These are phyloP conservation scores for Globodera rostochiensis DNA, from an alignment of 1,140 invertebrate genomes.

Conservation along the genomic window DNA sequence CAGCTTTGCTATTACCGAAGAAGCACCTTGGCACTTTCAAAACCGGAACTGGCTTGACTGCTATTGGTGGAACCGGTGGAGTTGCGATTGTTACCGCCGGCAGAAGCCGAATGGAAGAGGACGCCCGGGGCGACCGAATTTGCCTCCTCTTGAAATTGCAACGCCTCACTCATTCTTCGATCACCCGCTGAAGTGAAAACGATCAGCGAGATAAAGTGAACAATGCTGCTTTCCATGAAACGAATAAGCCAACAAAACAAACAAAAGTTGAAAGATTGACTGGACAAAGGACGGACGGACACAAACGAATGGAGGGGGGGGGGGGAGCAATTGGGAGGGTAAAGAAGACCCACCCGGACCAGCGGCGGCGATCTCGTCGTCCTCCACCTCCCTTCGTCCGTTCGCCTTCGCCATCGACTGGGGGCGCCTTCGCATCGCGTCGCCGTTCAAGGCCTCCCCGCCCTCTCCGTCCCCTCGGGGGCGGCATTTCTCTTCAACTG, in stretches of 20 bases:
- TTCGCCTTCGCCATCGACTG: conserved; percentile 12
- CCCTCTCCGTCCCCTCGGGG: neutral
- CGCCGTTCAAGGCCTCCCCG: conserved; percentile 13
- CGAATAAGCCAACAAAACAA: neutral
- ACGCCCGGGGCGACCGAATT: neutral
- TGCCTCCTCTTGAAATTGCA: neutral
- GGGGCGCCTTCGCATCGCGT: neutral
- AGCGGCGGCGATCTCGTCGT: neutral
- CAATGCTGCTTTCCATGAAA: no score
- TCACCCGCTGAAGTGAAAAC: neutral
- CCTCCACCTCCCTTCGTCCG: conserved; percentile 1
- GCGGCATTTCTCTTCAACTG: neutral
- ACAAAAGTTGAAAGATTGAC: neutral
- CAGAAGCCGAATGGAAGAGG: conserved; percentile 1
- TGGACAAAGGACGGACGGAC: neutral
- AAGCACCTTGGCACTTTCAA: conserved; percentile 46
- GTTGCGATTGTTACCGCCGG: conserved; percentile 37
- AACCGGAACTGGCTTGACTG: conserved; percentile 48
- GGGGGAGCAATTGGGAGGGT: neutral
- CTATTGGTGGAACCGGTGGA: conserved; percentile 46
- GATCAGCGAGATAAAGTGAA: neutral
- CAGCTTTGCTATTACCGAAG: no score
- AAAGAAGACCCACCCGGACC: conserved; percentile 9
- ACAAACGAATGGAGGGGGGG: neutral
- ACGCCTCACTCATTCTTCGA: neutral